Evolutionary conservation across 2,888 invertebrate genomes (phyloP), one percentile per base, ranked within the genome.

Genomic region (Colostygia pectinataria): DNA sequence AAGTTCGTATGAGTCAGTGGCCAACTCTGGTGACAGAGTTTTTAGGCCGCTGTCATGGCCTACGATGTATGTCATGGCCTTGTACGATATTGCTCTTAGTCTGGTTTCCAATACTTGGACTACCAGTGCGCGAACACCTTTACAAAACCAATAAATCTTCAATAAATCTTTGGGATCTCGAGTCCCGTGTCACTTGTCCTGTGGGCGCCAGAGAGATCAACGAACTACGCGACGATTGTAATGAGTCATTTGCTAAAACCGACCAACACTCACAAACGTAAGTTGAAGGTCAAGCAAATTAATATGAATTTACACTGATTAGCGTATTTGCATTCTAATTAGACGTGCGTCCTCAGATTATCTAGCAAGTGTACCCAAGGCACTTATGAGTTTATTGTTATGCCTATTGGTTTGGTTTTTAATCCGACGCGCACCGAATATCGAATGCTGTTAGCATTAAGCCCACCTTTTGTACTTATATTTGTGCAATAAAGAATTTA

Each of bases 201-300:
- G 42, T 38, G 32, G 61, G 61, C 64, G 62, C 61, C 63, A 47
- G 43, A 20, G 53, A 47, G 67, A 51, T 49, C 61, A 58, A 57
- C 55, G 58, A 46, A 56, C 49, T 51, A 41, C 38, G 48, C 54
- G 60, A 56, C 60, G 37, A 40, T 18, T 43, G 39, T 56, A 58
- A 51, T 71, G 71, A 71, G 25, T 71, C 67, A 71, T 63, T 62
- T 62, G 57, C 61, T 59, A 60, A 55, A 62, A 59, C 43, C 44
- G 47, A 39, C 55, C 7, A 34, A 20, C 13, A 13, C 12, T 28
- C 15, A 14, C 12, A 23, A 42, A 37, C n/a, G 28, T 53, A 59
- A 65, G 59, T 66, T 71, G 68, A 72, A 74, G 72, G 72, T 64
- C 66, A 55, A 14, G 42, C n/a, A n/a, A n/a, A n/a, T n/a, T 40